Evolutionary conservation across 1,140 invertebrate genomes (phyloP).

Genomic region (Dinothrombium tinctorium): DNA sequence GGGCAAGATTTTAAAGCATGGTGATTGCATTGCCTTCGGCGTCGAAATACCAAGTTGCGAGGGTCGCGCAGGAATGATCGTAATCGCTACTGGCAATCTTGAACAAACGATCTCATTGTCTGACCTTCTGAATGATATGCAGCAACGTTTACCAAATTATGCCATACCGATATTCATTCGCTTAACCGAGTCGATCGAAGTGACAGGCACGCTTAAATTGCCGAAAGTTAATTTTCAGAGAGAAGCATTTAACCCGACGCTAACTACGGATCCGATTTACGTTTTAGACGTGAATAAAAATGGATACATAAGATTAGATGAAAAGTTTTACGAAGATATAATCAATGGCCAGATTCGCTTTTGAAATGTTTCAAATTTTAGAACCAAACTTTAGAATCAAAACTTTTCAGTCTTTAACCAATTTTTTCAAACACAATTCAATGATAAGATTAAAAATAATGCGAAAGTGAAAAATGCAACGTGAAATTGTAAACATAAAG

Average conservation of each 20-base stretch:
- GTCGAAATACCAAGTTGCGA: slow-evolving; percentile 37
- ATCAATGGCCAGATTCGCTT: slow-evolving; percentile 12
- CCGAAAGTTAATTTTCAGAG: slow-evolving; percentile 74
- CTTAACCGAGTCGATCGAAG: slow-evolving; percentile 50
- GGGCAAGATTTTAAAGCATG: slow-evolving; percentile 53
- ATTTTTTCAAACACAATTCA: too few species aligned
- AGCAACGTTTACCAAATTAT: slow-evolving; percentile 45
- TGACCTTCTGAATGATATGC: slow-evolving; percentile 19
- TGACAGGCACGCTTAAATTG: slow-evolving; percentile 85
- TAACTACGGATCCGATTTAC: slow-evolving; percentile 7
- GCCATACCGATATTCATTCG: slow-evolving; percentile 68
- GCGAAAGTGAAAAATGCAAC: too few species aligned
- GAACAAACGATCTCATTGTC: slow-evolving; percentile 33
- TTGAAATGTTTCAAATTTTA: too few species aligned
- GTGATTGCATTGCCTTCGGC: slow-evolving; percentile 79
- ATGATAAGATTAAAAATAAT: too few species aligned
- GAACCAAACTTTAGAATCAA: too few species aligned
- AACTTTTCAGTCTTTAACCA: too few species aligned
- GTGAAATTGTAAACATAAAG: too few species aligned
- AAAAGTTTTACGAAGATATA: slow-evolving; percentile 22
- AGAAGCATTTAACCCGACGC: slow-evolving; percentile 47
- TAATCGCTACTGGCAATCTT: slow-evolving; percentile 21
- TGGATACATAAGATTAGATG: slow-evolving; percentile 6
- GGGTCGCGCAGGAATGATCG: slow-evolving; percentile 4
- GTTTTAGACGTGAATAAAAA: slow-evolving; percentile 8